phyloP scores from a whole-genome alignment of 2,113 vertebrate species.

The Lagopus muta region DNA sequence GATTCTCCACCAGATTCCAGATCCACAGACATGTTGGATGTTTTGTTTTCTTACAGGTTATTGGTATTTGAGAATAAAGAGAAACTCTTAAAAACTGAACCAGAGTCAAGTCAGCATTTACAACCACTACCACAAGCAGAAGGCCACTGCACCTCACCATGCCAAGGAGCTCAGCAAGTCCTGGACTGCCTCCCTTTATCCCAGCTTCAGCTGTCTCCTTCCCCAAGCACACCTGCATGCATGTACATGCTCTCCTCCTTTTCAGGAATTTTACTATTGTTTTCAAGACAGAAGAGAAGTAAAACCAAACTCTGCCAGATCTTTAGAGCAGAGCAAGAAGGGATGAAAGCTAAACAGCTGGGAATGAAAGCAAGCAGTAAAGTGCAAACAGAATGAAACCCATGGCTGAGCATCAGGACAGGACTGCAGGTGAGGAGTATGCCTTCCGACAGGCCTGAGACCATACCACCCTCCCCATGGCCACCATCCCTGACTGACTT shows the following conservation, averaged over 20 bases:
- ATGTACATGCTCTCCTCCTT: neutral
- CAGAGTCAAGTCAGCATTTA: neutral
- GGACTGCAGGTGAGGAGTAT: fast-evolving
- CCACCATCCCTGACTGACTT: neutral
- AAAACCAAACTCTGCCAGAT: neutral
- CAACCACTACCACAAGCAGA: neutral
- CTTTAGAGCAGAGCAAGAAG: neutral
- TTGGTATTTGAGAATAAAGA: neutral
- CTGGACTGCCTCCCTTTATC: neutral
- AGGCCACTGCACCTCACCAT: neutral
- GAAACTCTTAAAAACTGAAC: neutral
- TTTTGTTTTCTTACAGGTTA: neutral
- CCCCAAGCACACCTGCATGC: neutral
- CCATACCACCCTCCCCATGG: neutral
- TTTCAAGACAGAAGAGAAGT: neutral
- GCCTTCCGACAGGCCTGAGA: fast-evolving
- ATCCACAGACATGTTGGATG: fast-evolving
- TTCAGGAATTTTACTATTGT: conserved; percentile 53
- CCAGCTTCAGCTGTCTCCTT: neutral
- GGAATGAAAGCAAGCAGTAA: neutral
- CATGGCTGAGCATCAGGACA: fast-evolving
- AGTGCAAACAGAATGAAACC: fast-evolving
- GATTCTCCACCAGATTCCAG: neutral
- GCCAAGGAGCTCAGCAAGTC: neutral
- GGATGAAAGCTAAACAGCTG: neutral